Base-by-base conservation (phyloP, 1,140 invertebrate genomes). In the Bombus confusus region DNA sequence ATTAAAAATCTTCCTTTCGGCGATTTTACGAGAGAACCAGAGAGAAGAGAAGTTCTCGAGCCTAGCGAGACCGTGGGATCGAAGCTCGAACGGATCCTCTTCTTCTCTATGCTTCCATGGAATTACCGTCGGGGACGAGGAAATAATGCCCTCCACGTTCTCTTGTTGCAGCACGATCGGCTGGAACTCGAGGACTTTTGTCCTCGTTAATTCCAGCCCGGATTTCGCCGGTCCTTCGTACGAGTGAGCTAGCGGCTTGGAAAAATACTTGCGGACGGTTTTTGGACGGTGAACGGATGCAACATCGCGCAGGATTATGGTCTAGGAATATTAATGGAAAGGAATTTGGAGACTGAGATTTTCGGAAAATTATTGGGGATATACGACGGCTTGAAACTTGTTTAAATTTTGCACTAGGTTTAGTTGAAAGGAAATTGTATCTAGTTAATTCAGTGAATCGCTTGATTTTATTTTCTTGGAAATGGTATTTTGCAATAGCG, bases 1-100 rank as follows among this genome's bases (percentile, higher is more conserved):
- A 91, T 91, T 91, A 91, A 91, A 91, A 89, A 86, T 91, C 83
- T 91, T 86, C 82, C 88, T 91, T 88, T 90, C 84, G 90, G 81
- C 86, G 71, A 90, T 91, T 91, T 91, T 89, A 91, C 81, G 90
- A 88, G 85, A 84, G 80, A 76, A 43, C 39, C 71, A 18, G 15
- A 47, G 71, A 18, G 71, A 31, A 31, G 9, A 34, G 18, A 25
- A 43, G 15, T 28, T 59, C 39, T 74, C 34, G 74, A 25, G 62
- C 5, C 34, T 22, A 34, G 25, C 22, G 37, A 72, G 71, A 71
- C 68, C 71, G 75, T 87, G 76, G 71, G 85, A 87, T 25, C 64
- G 73, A 15, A 64, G 3, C 47, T 22, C 47, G 47, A 52, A 22
- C 47, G 47, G 22, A 28, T n/a, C 31, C 52, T 31, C 28, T 47